Percentiles rank a stretch among this genome's conserved stretches.
Evolutionary conservation across 2,797 vertebrate species (phyloP).

Genomic region (Cuculus canorus): DNA sequence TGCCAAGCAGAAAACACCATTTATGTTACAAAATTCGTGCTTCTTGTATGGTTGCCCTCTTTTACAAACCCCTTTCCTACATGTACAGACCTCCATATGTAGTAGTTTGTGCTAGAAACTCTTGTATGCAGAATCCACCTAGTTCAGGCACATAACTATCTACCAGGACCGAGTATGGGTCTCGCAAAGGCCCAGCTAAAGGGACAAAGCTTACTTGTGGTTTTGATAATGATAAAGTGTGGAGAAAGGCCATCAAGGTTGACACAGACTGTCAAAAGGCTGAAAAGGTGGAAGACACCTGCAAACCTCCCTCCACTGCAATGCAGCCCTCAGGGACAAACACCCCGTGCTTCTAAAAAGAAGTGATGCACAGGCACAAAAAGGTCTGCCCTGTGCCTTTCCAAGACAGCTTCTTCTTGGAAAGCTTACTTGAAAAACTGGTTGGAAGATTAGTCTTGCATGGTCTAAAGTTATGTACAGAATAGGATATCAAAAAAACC

Average conservation of each 20-base stretch:
- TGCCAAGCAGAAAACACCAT: neutral
- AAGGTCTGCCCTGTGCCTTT: neutral
- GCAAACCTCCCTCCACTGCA: fast-evolving
- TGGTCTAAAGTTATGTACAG: neutral
- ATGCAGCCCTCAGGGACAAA: neutral
- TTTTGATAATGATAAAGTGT: neutral
- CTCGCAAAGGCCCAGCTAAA: neutral
- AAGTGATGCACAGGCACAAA: neutral
- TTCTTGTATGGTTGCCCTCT: neutral
- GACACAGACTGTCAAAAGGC: neutral
- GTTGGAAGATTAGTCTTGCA: neutral
- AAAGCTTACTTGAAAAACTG: neutral
- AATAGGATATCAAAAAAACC: neutral
- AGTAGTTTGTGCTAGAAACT: neutral
- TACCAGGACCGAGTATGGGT: neutral
- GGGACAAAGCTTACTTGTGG: neutral
- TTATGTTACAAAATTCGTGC: neutral
- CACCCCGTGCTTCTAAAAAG: neutral
- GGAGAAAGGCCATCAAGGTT: neutral
- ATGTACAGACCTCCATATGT: neutral
- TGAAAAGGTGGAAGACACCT: neutral
- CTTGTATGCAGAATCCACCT: neutral
- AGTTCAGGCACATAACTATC: neutral
- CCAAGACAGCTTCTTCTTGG: neutral
- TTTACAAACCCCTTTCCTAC: neutral